Percentiles rank a stretch among this genome's conserved stretches.
phyloP scores from a whole-genome alignment of 2,113 vertebrate species.

The Clupea harengus region DNA sequence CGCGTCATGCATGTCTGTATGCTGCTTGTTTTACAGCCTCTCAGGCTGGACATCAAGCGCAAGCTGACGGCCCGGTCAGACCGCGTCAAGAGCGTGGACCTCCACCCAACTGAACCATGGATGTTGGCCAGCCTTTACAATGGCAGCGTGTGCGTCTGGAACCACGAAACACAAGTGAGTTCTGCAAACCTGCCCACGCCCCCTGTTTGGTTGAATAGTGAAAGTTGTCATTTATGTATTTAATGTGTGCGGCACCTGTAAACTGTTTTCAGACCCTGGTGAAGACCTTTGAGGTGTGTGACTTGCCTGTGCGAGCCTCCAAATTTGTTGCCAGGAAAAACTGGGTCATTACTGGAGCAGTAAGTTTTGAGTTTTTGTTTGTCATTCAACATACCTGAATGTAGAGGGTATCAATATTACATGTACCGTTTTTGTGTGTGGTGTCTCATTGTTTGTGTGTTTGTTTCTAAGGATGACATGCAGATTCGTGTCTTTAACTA shows the following conservation, averaged over 20 bases:
- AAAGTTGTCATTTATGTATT: not conserved
- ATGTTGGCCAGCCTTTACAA: constrained; percentile 97
- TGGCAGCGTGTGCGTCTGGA: constrained; percentile 94
- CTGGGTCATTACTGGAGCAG: constrained; percentile 98
- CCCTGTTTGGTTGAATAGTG: not conserved
- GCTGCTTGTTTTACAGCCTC: constrained; percentile 74
- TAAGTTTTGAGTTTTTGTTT: constrained; percentile 65
- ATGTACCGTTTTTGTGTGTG: not conserved
- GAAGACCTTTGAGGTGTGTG: constrained; percentile 98
- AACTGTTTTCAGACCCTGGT: constrained; percentile 83
- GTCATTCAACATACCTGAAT: not conserved
- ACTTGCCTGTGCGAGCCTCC: constrained; percentile 95
- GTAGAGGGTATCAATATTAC: not conserved
- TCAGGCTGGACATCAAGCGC: constrained; percentile 92
- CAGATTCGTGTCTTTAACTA: constrained; percentile 99
- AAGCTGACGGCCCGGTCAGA: constrained; percentile 92
- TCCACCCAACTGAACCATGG: constrained; percentile 94
- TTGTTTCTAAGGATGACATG: constrained; percentile 88
- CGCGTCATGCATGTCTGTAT: not conserved
- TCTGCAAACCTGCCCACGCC: not conserved
- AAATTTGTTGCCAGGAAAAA: constrained; percentile 99
- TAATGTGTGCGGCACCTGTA: not conserved
- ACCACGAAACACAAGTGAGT: constrained; percentile 91
- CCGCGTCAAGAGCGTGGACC: constrained; percentile 92
- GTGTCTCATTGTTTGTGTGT: not conserved